These are phyloP conservation scores for Nyctalus aviator DNA, from an alignment of 2,797 vertebrate genomes.

Conservation along the genomic window DNA sequence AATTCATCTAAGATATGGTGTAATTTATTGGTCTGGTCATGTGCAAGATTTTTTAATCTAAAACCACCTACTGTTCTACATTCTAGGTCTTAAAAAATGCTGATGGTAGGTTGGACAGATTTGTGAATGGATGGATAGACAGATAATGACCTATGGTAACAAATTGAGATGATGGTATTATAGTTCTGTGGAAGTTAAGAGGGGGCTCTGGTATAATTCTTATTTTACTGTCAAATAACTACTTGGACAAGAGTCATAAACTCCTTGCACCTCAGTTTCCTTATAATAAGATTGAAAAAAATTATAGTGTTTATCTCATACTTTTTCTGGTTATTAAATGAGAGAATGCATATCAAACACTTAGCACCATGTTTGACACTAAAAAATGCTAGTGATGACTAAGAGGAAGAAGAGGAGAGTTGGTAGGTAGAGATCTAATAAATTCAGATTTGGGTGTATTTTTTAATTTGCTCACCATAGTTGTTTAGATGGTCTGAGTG, in stretches of 20 bases:
- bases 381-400: neutral
- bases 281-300: constrained; percentile 19
- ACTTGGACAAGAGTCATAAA: neutral
- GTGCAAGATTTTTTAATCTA: neutral
- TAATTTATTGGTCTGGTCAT: neutral
- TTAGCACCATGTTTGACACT: too few relatives aligned
- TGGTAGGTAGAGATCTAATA: neutral
- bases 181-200: neutral
- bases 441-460: neutral
- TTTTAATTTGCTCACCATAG: neutral
- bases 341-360: too few relatives aligned
- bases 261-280: neutral
- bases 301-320: neutral
- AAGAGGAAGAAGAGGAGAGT: neutral
- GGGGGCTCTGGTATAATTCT: neutral
- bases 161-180: neutral
- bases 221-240: neutral
- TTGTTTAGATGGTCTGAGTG: neutral
- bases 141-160: neutral
- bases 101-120: neutral
- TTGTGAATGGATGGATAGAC: neutral
- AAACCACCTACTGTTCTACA: neutral
- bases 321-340: neutral
- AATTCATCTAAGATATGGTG: neutral
- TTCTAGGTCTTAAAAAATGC: constrained; percentile 16